Conservation (phyloP, 1,140 invertebrate genomes). For the Lasioglossum albipes region DNA sequence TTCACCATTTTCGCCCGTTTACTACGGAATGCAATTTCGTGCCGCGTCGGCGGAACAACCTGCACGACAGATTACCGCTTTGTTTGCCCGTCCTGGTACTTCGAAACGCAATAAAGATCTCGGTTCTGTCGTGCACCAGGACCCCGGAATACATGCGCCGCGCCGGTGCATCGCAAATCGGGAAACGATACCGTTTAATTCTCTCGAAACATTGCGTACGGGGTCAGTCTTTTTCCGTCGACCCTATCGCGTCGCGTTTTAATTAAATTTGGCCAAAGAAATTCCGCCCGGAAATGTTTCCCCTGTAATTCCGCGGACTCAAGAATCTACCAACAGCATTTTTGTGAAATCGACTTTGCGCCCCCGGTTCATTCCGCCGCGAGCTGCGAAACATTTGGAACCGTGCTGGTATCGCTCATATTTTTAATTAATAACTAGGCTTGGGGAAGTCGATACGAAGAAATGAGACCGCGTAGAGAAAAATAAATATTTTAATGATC, state of each 20-base stretch:
- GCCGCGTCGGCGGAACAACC: constrained; percentile 55
- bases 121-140: constrained; percentile 1
- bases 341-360: too few species aligned
- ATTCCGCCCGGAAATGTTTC: neutral
- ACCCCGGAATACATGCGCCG: constrained; percentile 2
- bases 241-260: neutral
- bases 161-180: constrained; percentile 24
- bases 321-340: too few species aligned
- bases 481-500: too few species aligned
- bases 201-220: constrained; percentile 6
- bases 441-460: too few species aligned
- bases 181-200: constrained; percentile 44
- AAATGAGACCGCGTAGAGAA: too few species aligned
- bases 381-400: too few species aligned
- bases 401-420: too few species aligned
- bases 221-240: neutral
- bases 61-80: constrained; percentile 65
- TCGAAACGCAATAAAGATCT: constrained; percentile 68
- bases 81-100: constrained; percentile 62
- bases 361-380: too few species aligned
- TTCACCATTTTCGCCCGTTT: constrained; percentile 64
- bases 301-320: too few species aligned
- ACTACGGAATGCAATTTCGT: constrained; percentile 69
- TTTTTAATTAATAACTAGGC: too few species aligned
- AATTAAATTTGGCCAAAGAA: constrained; percentile 23